These are phyloP conservation scores for Linyphia triangularis DNA, from an alignment of 2,888 invertebrate genomes.

Conservation along the genomic window DNA sequence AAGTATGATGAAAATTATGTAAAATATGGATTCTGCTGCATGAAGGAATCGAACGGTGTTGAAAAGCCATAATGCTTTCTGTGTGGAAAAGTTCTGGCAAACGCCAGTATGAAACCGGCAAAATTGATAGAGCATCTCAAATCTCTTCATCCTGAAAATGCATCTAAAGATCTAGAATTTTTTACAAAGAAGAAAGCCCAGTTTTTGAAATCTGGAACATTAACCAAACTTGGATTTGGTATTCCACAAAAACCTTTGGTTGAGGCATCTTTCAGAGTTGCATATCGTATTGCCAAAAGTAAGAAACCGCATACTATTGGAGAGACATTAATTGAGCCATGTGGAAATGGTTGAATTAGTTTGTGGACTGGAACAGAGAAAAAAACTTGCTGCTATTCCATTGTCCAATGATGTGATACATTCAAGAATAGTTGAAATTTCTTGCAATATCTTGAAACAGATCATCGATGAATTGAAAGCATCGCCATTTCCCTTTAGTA, in stretches of 20 bases:
- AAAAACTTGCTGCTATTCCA: no score
- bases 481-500: constrained; percentile 68
- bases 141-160: constrained; percentile 65
- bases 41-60: constrained; percentile 50
- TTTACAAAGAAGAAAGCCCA: no score
- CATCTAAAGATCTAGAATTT: no score
- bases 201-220: no score
- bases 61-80: constrained; percentile 64
- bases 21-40: no score
- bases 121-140: constrained; percentile 64
- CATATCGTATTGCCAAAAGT: constrained; percentile 60
- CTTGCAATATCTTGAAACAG: constrained; percentile 68
- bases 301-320: constrained; percentile 69
- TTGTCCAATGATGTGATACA: no score
- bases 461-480: constrained; percentile 57
- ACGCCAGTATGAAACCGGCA: constrained; percentile 69
- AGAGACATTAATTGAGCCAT: constrained; percentile 67
- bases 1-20: no score
- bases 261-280: constrained; percentile 59
- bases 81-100: constrained; percentile 58
- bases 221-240: no score
- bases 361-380: no score
- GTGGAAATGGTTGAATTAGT: no score
- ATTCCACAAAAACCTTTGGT: no score
- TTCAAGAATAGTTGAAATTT: no score